Conservation (phyloP, 2,113 vertebrate genomes). For the Chaetodon trifascialis region DNA sequence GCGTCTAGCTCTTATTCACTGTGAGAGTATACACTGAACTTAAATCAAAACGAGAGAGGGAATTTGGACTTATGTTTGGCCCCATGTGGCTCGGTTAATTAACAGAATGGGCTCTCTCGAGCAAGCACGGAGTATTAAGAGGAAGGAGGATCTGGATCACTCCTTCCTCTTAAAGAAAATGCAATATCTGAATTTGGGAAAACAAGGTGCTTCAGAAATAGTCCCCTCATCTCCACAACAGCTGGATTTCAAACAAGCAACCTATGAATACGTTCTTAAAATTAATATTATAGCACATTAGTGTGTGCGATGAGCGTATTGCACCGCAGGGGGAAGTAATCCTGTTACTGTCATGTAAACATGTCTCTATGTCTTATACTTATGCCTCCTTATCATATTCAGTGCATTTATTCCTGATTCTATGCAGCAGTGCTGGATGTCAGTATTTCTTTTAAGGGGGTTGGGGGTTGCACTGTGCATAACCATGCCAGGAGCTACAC, state of each 20-base stretch:
- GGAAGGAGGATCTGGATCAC: constrained; percentile 57
- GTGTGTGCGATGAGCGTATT: constrained; percentile 13
- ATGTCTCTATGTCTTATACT: constrained; percentile 26
- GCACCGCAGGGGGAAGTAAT: constrained; percentile 54
- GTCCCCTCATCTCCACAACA: constrained; percentile 22
- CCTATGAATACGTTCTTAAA: neutral
- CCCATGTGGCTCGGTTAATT: constrained; percentile 74
- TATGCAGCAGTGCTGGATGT: constrained; percentile 28
- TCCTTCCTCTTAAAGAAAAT: constrained; percentile 37
- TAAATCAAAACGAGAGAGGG: constrained; percentile 71
- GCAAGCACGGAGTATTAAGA: constrained; percentile 63
- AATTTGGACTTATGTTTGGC: constrained; percentile 74
- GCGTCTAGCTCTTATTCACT: constrained; percentile 69
- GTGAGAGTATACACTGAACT: constrained; percentile 62
- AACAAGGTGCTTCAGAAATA: constrained; percentile 43
- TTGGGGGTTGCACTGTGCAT: constrained; percentile 14
- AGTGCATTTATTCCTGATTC: constrained; percentile 38
- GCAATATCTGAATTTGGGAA: constrained; percentile 48
- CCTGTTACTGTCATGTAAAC: constrained; percentile 63
- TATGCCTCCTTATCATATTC: constrained; percentile 27
- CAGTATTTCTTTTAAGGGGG: constrained; percentile 40
- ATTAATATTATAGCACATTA: constrained; percentile 31
- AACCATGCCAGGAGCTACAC: constrained; percentile 65
- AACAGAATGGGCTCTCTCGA: constrained; percentile 68
- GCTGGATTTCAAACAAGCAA: constrained; percentile 39